Evolutionary conservation across 2,113 vertebrate species (phyloP), one percentile per base, ranked within the genome.

Genomic region (Psammodynastes pulverulentus): DNA sequence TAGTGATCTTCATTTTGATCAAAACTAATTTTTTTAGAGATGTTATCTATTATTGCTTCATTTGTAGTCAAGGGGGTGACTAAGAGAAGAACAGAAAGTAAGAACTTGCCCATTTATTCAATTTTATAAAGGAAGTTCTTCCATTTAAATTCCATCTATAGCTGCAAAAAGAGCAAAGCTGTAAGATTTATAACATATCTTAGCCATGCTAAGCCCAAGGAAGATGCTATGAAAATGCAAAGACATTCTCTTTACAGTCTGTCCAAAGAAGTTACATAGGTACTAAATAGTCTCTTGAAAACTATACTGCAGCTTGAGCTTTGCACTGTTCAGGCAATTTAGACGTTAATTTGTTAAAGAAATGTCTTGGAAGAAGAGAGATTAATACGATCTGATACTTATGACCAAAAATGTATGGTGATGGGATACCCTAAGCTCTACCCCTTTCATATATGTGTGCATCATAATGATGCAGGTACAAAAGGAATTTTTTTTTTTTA

Each of bases 1-100:
- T n/a, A 87, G 5, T 52, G 49, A 52, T 26, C 12, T 52, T n/a
- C 48, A 19, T 51, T 52, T 87, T 51, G 13, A 29, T 15, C 7
- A 49, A n/a, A 34, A 87, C 4, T 49, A 87, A 87, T 87, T 87
- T n/a, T 26, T 51, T 26, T 86, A 86, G 84, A 48, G 43, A 48
- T 67, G 62, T 93, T 96, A 90, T 62, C 49, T 56, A 87, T 62
- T 84, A 23, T 46, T 19, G 88, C 95, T 93, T 92, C 86, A 93
- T 49, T 91, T 90, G 87, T 67, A 86, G 84, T 92, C 85, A 24
- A 10, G 91, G 86, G 13, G 88, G 48, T 2, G 4, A 12, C 34
- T 52, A 79, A 91, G 1, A 91, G 29, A 92, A 93, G 45, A 91
- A 89, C 17, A 86, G 84, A 29, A 7, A 24, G 87, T 79, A 92